phyloP scores from a whole-genome alignment of 2,888 invertebrate genomes.

The Bembecia ichneumoniformis region DNA sequence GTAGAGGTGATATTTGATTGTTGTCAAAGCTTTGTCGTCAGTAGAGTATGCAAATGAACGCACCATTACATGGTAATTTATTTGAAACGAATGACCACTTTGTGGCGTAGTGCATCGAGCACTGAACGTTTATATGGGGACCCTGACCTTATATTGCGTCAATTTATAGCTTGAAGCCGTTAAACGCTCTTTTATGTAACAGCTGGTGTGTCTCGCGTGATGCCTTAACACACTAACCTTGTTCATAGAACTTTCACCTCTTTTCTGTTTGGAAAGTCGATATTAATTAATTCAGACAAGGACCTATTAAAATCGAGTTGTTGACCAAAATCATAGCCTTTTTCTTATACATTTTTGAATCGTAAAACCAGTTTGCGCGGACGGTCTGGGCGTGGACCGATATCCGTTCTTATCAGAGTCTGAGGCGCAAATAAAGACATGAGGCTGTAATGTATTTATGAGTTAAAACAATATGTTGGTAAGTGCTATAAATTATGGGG shows the following conservation, averaged over 20 bases:
- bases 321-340: no score
- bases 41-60: conserved; percentile 69
- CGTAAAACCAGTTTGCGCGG: conserved; percentile 3
- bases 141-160: conserved; percentile 71
- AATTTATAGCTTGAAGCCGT: conserved; percentile 66
- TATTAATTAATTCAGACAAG: no score
- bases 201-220: conserved; percentile 55
- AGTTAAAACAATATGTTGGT: conserved; percentile 45
- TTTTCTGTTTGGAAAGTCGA: conserved; percentile 5
- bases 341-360: neutral
- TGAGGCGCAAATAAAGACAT: conserved; percentile 40
- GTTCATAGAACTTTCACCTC: conserved; percentile 54
- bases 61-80: conserved; percentile 72
- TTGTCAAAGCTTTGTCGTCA: conserved; percentile 23
- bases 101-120: conserved; percentile 67
- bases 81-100: conserved; percentile 73
- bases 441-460: conserved; percentile 39
- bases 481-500: conserved; percentile 51
- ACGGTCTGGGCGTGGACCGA: conserved; percentile 16
- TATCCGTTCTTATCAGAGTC: conserved; percentile 17
- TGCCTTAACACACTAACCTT: conserved; percentile 47
- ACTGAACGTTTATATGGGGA: conserved; percentile 64
- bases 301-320: no score
- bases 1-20: conserved; percentile 37
- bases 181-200: conserved; percentile 64